These are phyloP conservation scores for Brassicogethes aeneus DNA, from an alignment of 2,888 invertebrate genomes.

Conservation along the genomic window DNA sequence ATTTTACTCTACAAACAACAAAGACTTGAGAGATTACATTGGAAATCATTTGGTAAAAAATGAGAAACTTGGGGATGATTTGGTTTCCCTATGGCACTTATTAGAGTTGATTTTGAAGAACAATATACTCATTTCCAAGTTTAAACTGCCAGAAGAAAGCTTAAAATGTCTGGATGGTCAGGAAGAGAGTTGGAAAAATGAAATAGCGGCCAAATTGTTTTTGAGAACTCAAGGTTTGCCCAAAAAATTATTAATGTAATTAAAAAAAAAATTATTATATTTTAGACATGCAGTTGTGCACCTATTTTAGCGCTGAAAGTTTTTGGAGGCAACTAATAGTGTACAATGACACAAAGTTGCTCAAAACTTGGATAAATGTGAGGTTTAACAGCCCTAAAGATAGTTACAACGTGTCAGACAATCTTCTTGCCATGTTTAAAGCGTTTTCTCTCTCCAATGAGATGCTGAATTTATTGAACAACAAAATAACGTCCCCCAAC, in stretches of 20 bases:
- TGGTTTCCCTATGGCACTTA: slow-evolving; percentile 39
- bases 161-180: slow-evolving; percentile 34
- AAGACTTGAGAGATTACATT: slow-evolving; percentile 55
- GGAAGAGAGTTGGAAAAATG: slow-evolving; percentile 46
- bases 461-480: slow-evolving; percentile 48
- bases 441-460: slow-evolving; percentile 48
- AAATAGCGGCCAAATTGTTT: slow-evolving; percentile 49
- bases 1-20: slow-evolving; percentile 50
- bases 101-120: slow-evolving; percentile 29
- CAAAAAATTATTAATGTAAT: background rate
- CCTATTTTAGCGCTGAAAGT: slow-evolving; percentile 44
- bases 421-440: slow-evolving; percentile 45
- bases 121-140: slow-evolving; percentile 14
- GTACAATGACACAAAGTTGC: slow-evolving; percentile 49
- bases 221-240: slow-evolving; percentile 47
- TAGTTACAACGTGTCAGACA: slow-evolving; percentile 36
- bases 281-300: slow-evolving; percentile 46
- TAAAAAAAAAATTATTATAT: slow-evolving; percentile 15
- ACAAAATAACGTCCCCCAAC: slow-evolving; percentile 46
- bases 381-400: slow-evolving; percentile 29
- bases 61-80: slow-evolving; percentile 31
- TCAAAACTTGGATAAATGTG: slow-evolving; percentile 54
- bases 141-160: slow-evolving; percentile 18
- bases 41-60: slow-evolving; percentile 54
- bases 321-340: slow-evolving; percentile 55